Conservation (phyloP, 2,888 invertebrate genomes). For the Gymnocheta viridis region DNA sequence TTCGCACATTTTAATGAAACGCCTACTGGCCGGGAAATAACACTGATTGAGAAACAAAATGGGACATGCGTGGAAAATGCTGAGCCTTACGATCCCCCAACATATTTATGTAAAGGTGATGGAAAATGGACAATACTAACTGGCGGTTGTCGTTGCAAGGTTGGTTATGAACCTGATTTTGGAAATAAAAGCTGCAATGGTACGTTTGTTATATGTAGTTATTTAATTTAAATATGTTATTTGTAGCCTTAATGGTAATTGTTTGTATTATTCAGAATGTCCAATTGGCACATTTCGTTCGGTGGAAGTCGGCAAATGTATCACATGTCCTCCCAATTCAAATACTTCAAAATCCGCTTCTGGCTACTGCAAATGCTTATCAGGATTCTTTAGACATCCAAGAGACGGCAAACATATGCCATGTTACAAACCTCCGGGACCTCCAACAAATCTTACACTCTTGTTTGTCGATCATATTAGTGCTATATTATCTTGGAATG, state of each 20-base stretch:
- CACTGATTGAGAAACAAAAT: constrained; percentile 94
- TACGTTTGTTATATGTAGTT: constrained; percentile 69
- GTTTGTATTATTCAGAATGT: constrained; percentile 82
- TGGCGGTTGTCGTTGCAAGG: constrained; percentile 96
- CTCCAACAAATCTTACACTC: constrained; percentile 93
- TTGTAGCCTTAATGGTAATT: not conserved
- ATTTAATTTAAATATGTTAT: not conserved
- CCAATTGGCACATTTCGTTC: constrained; percentile 94
- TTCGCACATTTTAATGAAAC: constrained; percentile 97
- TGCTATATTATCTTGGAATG: constrained; percentile 94
- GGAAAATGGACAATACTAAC: constrained; percentile 97
- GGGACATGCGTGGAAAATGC: constrained; percentile 97
- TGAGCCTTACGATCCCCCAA: constrained; percentile 87
- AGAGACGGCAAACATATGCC: constrained; percentile 93
- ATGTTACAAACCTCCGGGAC: constrained; percentile 96
- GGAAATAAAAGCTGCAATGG: constrained; percentile 92
- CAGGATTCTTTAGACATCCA: constrained; percentile 92
- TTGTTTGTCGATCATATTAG: constrained; percentile 96
- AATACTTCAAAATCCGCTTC: constrained; percentile 92
- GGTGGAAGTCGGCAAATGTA: constrained; percentile 93
- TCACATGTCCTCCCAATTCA: constrained; percentile 94
- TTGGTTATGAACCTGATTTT: constrained; percentile 94
- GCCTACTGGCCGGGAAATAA: constrained; percentile 95
- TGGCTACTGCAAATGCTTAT: constrained; percentile 93
- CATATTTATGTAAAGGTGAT: constrained; percentile 92